phyloP scores from a whole-genome alignment of 2,888 invertebrate genomes.

The Eubasilissa splendida region DNA sequence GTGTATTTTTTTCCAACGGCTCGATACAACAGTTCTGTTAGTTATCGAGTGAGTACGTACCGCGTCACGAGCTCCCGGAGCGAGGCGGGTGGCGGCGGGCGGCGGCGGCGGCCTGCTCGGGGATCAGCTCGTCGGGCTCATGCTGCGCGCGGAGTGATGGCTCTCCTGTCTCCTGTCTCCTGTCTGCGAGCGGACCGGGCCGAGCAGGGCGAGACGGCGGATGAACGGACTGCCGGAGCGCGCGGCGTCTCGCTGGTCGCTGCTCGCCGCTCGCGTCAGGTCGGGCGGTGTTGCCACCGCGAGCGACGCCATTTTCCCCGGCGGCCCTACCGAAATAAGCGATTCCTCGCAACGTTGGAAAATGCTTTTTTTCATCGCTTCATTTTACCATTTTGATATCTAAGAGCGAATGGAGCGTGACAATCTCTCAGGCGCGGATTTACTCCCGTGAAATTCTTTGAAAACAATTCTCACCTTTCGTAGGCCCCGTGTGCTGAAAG shows the following conservation, averaged over 20 bases:
- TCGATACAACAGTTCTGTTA: neutral
- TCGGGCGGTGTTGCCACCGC: conserved; percentile 9
- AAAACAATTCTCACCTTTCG: too few species aligned
- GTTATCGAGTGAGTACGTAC: conserved; percentile 21
- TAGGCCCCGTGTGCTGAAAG: too few species aligned
- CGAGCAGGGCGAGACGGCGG: conserved; percentile 1
- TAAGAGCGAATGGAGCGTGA: too few species aligned
- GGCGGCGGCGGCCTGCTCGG: neutral
- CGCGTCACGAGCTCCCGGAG: conserved; percentile 1
- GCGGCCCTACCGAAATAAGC: too few species aligned
- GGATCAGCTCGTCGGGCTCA: neutral
- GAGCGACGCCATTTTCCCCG: neutral
- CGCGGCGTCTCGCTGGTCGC: neutral
- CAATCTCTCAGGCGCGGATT: too few species aligned
- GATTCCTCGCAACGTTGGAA: too few species aligned
- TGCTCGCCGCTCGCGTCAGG: neutral
- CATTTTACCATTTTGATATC: too few species aligned
- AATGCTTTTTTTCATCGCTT: too few species aligned
- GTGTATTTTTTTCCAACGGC: too few species aligned
- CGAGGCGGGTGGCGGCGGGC: neutral
- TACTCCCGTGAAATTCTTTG: too few species aligned
- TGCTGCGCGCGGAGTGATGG: neutral
- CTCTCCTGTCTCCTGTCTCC: neutral
- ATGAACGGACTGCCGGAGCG: conserved; percentile 6
- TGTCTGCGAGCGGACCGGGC: neutral